Evolutionary conservation across 2,797 vertebrate species (phyloP).

Genomic region (Mastacembelus armatus): DNA sequence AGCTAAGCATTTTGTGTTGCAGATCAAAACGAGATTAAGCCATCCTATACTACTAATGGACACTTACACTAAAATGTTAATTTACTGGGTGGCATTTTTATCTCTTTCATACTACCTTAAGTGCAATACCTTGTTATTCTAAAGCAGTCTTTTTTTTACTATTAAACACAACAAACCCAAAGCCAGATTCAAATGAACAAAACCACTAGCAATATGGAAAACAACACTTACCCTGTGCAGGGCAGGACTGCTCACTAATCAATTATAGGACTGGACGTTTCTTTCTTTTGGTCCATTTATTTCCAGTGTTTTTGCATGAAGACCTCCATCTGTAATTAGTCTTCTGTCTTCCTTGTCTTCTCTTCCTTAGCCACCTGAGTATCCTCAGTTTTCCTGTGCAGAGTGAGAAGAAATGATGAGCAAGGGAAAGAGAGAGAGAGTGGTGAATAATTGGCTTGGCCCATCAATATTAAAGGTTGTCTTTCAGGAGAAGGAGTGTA

Average conservation of each 20-base stretch:
- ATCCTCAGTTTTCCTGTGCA: constrained; percentile 37
- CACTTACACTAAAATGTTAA: neutral
- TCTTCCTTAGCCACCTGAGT: constrained; percentile 7
- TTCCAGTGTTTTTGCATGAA: constrained; percentile 2
- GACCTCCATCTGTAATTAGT: constrained; percentile 10
- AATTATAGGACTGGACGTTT: neutral
- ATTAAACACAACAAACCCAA: neutral
- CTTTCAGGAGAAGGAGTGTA: constrained; percentile 16
- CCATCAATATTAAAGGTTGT: constrained; percentile 58
- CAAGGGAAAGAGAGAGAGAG: constrained; percentile 8
- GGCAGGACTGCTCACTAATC: neutral
- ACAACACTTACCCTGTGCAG: constrained; percentile 47
- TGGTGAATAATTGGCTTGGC: constrained; percentile 21
- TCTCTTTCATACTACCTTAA: neutral
- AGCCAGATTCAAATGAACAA: neutral
- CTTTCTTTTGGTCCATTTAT: constrained; percentile 8
- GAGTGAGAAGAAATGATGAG: constrained; percentile 6
- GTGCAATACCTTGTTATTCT: neutral
- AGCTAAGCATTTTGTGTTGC: neutral
- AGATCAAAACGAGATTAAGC: neutral
- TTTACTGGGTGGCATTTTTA: neutral
- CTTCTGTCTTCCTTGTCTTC: neutral
- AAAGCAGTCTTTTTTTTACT: neutral
- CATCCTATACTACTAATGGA: neutral
- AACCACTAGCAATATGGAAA: neutral